These are phyloP conservation scores for Criorhina ranunculi DNA, from an alignment of 2,888 invertebrate species.

Conservation along the genomic window DNA sequence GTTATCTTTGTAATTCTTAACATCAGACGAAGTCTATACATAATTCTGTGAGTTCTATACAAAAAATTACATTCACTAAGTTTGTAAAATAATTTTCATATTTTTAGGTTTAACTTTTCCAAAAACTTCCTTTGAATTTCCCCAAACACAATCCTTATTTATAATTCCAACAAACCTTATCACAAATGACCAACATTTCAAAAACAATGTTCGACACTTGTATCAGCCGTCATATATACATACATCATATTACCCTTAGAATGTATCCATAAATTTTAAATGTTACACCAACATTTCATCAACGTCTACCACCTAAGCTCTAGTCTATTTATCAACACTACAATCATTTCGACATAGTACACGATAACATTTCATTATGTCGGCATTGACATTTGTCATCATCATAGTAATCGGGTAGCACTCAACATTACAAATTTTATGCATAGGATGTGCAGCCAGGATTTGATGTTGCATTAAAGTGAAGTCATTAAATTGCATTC, in stretches of 20 bases:
- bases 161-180: constrained; percentile 1
- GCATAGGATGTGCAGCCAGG: not conserved
- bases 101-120: no score
- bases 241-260: not conserved
- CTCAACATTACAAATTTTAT: not conserved
- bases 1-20: no score
- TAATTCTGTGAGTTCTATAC: no score
- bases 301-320: not conserved
- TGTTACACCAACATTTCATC: constrained; percentile 29
- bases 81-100: no score
- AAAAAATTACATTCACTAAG: no score
- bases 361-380: constrained; percentile 35
- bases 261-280: constrained; percentile 24
- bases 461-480: not conserved
- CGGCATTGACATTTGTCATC: constrained; percentile 22
- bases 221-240: not conserved
- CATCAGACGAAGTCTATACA: no score
- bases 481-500: not conserved
- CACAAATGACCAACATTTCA: not conserved
- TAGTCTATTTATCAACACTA: constrained; percentile 19
- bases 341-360: constrained; percentile 26
- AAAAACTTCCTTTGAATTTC: not conserved
- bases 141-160: not conserved
- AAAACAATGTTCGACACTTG: not conserved
- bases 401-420: constrained; percentile 1